Evolutionary conservation across 2,797 vertebrate genomes (phyloP).

Genomic region (Sandelia bainsii): DNA sequence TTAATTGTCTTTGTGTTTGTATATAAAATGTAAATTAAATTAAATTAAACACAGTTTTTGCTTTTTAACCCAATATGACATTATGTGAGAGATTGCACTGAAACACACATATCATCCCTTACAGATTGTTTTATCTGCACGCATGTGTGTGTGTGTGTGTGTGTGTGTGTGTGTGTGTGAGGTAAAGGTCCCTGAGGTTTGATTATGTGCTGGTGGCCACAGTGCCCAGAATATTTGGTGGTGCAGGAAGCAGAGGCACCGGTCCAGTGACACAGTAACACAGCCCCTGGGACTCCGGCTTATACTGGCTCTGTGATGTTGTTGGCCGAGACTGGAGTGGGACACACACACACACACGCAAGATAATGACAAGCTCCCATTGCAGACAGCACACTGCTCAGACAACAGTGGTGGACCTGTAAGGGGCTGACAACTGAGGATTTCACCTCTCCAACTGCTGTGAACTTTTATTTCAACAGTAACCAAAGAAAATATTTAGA

Average conservation of each 20-base stretch:
- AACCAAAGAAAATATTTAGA: constrained; percentile 56
- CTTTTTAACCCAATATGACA: background rate
- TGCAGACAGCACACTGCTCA: constrained; percentile 55
- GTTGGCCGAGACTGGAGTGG: constrained; percentile 54
- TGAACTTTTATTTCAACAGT: constrained; percentile 49
- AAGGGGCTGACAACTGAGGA: constrained; percentile 43
- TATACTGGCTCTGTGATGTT: constrained; percentile 62
- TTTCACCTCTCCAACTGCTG: constrained; percentile 35
- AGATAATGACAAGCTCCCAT: constrained; percentile 63
- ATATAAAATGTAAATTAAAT: background rate
- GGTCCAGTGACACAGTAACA: constrained; percentile 71
- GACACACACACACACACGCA: constrained; percentile 32
- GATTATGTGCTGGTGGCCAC: constrained; percentile 67
- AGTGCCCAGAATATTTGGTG: constrained; percentile 49
- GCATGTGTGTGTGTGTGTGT: constrained; percentile 16
- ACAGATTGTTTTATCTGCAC: background rate
- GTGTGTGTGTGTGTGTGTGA: constrained; percentile 27
- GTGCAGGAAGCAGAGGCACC: constrained; percentile 50
- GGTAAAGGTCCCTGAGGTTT: constrained; percentile 64
- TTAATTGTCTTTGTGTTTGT: background rate
- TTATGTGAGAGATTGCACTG: too few relatives aligned
- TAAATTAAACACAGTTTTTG: background rate
- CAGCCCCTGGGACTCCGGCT: constrained; percentile 67
- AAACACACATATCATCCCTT: background rate
- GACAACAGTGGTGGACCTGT: constrained; percentile 49